These are phyloP conservation scores for Idaea aversata DNA, from an alignment of 2,888 invertebrate genomes.

Conservation along the genomic window DNA sequence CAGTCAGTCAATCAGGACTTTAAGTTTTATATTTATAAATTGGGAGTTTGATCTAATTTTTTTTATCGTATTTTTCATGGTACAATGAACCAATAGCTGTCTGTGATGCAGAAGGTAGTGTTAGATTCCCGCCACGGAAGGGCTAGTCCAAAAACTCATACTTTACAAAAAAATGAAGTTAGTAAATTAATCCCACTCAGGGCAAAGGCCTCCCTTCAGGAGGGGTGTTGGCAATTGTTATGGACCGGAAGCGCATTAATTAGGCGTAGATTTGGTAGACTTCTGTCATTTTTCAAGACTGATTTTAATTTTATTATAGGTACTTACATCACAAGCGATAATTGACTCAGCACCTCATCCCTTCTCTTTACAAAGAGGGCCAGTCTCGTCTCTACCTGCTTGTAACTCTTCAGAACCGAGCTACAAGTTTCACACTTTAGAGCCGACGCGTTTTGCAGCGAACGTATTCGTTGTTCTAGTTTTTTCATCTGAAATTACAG, in stretches of 20 bases:
- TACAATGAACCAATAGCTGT: background rate
- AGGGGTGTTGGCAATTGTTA: too few relatives aligned
- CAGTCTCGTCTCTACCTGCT: slow-evolving; percentile 82
- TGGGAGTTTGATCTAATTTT: too few relatives aligned
- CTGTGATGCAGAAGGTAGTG: background rate
- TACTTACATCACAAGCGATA: slow-evolving; percentile 89
- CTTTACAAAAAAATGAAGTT: too few relatives aligned
- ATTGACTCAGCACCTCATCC: slow-evolving; percentile 85
- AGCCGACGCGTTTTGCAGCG: slow-evolving; percentile 85
- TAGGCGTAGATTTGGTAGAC: too few relatives aligned
- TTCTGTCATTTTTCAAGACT: too few relatives aligned
- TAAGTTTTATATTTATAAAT: background rate
- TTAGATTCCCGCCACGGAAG: background rate
- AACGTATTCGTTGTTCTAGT: slow-evolving; percentile 84
- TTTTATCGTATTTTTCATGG: background rate
- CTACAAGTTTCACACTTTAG: slow-evolving; percentile 85
- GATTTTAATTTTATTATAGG: too few relatives aligned
- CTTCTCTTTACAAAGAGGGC: slow-evolving; percentile 81
- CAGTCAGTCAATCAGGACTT: background rate
- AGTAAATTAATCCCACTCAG: too few relatives aligned
- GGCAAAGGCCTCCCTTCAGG: too few relatives aligned
- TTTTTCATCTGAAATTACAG: slow-evolving; percentile 82
- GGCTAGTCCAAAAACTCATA: too few relatives aligned
- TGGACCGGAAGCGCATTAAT: too few relatives aligned
- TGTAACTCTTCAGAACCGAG: slow-evolving; percentile 82